Evolutionary conservation across 2,888 invertebrate species (phyloP).

Genomic region (Trachelus iudaicus): DNA sequence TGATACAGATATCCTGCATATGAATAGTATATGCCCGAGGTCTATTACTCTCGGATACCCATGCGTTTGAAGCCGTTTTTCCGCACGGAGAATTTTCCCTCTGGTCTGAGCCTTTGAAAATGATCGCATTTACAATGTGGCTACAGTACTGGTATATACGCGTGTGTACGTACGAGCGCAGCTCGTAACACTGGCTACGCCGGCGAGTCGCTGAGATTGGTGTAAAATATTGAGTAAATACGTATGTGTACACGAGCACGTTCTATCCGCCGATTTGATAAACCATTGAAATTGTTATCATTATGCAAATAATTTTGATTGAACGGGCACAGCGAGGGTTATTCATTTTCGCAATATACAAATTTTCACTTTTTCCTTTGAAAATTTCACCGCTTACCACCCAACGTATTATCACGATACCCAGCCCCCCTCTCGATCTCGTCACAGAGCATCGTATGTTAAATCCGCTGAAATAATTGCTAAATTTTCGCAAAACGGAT

Average conservation of each 20-base stretch:
- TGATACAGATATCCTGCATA: neutral
- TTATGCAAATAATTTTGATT: neutral
- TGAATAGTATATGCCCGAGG: constrained; percentile 3
- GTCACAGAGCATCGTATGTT: neutral
- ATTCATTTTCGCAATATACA: neutral
- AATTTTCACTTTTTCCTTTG: neutral
- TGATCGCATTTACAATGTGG: constrained; percentile 14
- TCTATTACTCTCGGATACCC: constrained; percentile 11
- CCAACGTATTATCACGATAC: neutral
- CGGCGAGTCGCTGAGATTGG: neutral
- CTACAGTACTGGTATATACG: neutral
- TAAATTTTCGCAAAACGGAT: neutral
- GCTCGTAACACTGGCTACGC: neutral
- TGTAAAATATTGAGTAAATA: neutral
- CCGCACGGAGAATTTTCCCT: constrained; percentile 16
- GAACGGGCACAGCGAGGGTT: neutral
- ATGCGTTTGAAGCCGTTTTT: constrained; percentile 18
- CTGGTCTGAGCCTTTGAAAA: constrained; percentile 19
- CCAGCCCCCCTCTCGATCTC: neutral
- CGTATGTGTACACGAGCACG: neutral
- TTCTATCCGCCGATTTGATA: neutral
- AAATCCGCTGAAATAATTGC: neutral
- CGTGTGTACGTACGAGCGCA: neutral
- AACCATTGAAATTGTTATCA: neutral
- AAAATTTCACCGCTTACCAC: neutral